phyloP scores from a whole-genome alignment of 2,797 vertebrate species.

The Pachyuromys duprasi region DNA sequence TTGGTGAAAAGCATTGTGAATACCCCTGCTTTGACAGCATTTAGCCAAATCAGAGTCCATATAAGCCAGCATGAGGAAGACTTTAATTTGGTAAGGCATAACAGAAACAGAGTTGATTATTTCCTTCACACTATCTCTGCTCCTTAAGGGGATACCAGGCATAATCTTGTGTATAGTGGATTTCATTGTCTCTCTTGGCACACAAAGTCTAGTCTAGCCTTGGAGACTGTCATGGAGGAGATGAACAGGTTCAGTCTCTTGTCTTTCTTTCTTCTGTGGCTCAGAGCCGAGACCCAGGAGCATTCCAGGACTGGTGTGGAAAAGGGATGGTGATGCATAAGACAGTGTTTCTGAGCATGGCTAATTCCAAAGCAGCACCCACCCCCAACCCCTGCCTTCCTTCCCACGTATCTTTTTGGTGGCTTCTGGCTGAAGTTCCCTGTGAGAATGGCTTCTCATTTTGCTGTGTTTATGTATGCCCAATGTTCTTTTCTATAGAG shows the following conservation, averaged over 20 bases:
- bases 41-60: fast-evolving
- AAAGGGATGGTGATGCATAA: background rate
- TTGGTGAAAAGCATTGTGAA: background rate
- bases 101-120: background rate
- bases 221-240: background rate
- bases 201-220: background rate
- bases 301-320: background rate
- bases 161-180: background rate
- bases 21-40: background rate
- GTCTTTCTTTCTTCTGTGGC: background rate
- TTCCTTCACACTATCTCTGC: background rate
- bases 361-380: background rate
- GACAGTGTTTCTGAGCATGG: background rate
- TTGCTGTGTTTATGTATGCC: background rate
- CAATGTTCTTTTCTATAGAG: background rate
- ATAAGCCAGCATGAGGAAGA: background rate
- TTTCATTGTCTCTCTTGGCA: background rate
- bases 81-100: background rate
- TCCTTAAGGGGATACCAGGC: background rate
- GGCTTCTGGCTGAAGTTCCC: background rate
- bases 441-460: background rate
- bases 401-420: background rate
- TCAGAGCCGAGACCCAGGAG: background rate
- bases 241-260: background rate
- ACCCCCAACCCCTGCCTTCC: too few relatives aligned